These are phyloP conservation scores for Salticus scenicus DNA, from an alignment of 2,888 invertebrate species.

Conservation along the genomic window DNA sequence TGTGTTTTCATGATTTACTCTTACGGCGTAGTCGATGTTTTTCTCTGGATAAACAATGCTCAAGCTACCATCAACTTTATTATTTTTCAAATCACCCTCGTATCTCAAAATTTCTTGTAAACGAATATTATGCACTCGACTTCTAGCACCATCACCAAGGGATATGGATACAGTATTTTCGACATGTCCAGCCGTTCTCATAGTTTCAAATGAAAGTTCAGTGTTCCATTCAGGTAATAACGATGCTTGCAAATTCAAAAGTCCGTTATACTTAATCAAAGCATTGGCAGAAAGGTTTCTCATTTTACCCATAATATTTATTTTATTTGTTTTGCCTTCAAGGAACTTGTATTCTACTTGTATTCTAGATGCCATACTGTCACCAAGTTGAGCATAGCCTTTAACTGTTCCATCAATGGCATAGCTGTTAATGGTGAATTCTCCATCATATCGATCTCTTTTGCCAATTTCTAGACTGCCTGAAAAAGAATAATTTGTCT, in stretches of 20 bases:
- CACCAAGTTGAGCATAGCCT: constrained; percentile 64
- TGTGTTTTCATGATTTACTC: constrained; percentile 61
- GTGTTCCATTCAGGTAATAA: constrained; percentile 66
- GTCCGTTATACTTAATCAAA: constrained; percentile 58
- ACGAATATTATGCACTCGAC: constrained; percentile 60
- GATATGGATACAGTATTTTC: constrained; percentile 57
- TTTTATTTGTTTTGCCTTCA: constrained; percentile 54
- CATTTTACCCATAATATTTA: constrained; percentile 66
- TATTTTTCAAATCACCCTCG: constrained; percentile 48
- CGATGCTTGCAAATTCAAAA: constrained; percentile 59
- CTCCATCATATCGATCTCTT: constrained; percentile 62
- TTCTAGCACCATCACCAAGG: constrained; percentile 62
- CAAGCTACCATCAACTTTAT: constrained; percentile 46
- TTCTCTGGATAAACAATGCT: constrained; percentile 62
- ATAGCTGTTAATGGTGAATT: constrained; percentile 60
- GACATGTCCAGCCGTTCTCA: constrained; percentile 66
- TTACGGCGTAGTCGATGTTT: constrained; percentile 51
- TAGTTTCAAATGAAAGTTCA: constrained; percentile 60
- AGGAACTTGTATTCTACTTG: constrained; percentile 66
- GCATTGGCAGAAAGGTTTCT: constrained; percentile 61
- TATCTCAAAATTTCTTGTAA: constrained; percentile 66
- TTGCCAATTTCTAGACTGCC: constrained; percentile 54
- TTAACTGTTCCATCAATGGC: constrained; percentile 60
- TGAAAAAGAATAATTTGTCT: too few species aligned
- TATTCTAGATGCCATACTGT: constrained; percentile 56